A percentile compares a stretch with the other conserved stretches of the same genome.
phyloP scores from a whole-genome alignment of 2,797 vertebrate genomes.

The Yasuhikotakia modesta region DNA sequence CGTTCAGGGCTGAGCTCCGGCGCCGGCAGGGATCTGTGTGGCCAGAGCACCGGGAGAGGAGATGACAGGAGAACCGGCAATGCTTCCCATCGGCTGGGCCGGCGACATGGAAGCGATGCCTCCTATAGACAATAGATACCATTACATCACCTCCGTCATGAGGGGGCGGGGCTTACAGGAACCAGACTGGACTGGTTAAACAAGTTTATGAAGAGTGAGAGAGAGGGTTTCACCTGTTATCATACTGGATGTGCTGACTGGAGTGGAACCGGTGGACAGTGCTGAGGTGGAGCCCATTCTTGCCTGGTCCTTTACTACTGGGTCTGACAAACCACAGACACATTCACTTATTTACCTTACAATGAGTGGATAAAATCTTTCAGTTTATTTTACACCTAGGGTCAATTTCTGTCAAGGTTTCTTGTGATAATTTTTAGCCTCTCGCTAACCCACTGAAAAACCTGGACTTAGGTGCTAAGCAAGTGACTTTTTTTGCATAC shows the following conservation, averaged over 20 bases:
- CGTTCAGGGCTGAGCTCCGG: slow-evolving; percentile 67
- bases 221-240: slow-evolving; percentile 65
- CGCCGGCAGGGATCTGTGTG: slow-evolving; percentile 64
- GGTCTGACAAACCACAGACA: slow-evolving; percentile 57
- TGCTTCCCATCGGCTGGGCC: slow-evolving; percentile 67
- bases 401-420: no score
- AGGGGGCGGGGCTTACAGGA: no score
- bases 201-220: no score
- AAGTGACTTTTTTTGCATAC: no score
- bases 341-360: no score
- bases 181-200: no score
- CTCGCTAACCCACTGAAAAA: no score
- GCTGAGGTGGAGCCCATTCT: slow-evolving; percentile 64
- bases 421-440: no score
- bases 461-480: no score
- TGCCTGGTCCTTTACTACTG: slow-evolving; percentile 71
- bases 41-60: slow-evolving; percentile 66
- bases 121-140: slow-evolving; percentile 39
- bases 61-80: slow-evolving; percentile 70
- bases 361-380: no score
- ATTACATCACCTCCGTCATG: no score
- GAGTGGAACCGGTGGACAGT: slow-evolving; percentile 65
- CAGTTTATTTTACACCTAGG: no score
- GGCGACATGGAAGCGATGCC: slow-evolving; percentile 69
- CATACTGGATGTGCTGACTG: slow-evolving; percentile 73